A percentile compares a stretch with the other conserved stretches of the same genome.
Evolutionary conservation across 2,113 vertebrate genomes (phyloP).

Genomic region (Marcusenius ussheri): DNA sequence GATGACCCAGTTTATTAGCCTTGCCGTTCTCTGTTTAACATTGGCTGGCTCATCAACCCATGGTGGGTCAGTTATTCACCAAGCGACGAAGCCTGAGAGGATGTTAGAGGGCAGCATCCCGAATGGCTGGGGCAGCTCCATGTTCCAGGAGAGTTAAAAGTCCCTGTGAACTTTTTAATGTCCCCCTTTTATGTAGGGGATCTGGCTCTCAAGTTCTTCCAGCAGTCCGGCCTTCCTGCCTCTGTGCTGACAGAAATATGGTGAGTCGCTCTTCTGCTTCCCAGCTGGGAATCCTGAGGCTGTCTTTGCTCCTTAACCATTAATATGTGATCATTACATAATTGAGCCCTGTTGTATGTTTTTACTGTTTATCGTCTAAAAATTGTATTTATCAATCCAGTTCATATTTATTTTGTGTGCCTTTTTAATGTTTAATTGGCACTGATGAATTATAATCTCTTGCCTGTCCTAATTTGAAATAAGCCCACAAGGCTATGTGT

Average conservation of each 20-base stretch:
- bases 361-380: neutral
- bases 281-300: neutral
- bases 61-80: neutral
- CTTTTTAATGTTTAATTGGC: neutral
- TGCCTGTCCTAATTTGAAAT: neutral
- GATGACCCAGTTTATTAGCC: neutral
- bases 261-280: constrained; percentile 52
- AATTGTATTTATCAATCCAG: neutral
- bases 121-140: neutral
- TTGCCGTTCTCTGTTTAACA: neutral
- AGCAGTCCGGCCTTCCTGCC: constrained; percentile 82
- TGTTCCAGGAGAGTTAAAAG: neutral
- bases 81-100: neutral
- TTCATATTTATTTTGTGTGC: neutral
- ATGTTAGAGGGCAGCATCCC: neutral
- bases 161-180: neutral
- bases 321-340: neutral
- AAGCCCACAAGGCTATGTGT: neutral
- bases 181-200: constrained; percentile 64
- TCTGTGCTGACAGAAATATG: constrained; percentile 89
- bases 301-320: neutral
- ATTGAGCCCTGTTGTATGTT: neutral
- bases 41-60: neutral
- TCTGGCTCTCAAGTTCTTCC: constrained; percentile 85
- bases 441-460: neutral